These are phyloP conservation scores for Boulengeromyrus knoepffleri DNA, from an alignment of 2,113 vertebrate species.

Conservation along the genomic window DNA sequence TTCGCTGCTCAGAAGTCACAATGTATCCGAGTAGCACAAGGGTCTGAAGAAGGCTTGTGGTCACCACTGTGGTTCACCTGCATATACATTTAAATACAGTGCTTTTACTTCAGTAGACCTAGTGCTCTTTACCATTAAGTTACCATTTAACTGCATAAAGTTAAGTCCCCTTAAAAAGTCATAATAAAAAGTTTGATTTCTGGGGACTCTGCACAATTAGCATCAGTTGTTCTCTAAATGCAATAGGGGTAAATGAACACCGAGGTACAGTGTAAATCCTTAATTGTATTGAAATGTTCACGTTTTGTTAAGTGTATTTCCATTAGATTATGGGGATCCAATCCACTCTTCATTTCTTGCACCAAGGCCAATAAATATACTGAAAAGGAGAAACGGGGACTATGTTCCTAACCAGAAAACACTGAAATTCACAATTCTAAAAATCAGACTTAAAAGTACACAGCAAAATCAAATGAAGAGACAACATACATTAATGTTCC, in stretches of 20 bases:
- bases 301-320: not conserved
- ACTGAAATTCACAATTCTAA: not conserved
- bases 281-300: not conserved
- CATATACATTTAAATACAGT: not conserved
- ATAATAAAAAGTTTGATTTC: not conserved
- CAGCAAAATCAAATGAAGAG: not conserved
- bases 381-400: not conserved
- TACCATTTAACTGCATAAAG: not conserved
- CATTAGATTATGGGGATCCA: not conserved
- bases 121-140: not conserved
- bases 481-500: slow-evolving; percentile 42
- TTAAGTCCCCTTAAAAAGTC: not conserved
- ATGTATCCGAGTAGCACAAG: slow-evolving; percentile 51
- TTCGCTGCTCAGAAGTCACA: slow-evolving; percentile 59
- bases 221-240: not conserved
- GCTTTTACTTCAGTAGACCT: not conserved
- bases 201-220: not conserved
- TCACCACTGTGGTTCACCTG: not conserved
- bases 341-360: not conserved
- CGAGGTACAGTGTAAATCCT: not conserved
- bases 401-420: not conserved
- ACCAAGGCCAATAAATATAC: not conserved
- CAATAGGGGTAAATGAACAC: not conserved
- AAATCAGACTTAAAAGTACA: not conserved
- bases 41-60: slow-evolving; percentile 22